Conservation (phyloP, 2,888 invertebrate species). For the Drosophila suboccidentalis region DNA sequence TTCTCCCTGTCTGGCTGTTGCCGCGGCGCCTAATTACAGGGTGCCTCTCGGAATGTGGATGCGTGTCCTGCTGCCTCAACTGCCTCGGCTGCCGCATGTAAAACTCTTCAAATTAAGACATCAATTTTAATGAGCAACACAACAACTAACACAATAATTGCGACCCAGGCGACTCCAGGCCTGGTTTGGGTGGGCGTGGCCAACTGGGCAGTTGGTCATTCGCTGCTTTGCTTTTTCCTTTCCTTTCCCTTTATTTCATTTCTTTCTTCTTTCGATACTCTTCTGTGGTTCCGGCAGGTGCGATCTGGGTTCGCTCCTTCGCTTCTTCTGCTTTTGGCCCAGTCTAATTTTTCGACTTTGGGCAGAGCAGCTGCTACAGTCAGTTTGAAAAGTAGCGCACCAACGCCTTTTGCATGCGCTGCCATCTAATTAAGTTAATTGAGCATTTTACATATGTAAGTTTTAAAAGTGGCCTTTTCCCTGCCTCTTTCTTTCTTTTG, state of each 20-base stretch:
- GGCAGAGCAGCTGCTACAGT: conserved; percentile 47
- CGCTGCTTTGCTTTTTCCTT: conserved; percentile 60
- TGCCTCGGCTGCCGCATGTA: conserved; percentile 55
- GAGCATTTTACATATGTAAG: conserved; percentile 76
- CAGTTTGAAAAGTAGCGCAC: conserved; percentile 67
- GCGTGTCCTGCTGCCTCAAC: conserved; percentile 51
- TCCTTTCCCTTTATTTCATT: conserved; percentile 32
- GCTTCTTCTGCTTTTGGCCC: conserved; percentile 46
- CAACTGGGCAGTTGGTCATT: conserved; percentile 47
- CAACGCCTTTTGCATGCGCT: conserved; percentile 66
- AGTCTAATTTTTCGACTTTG: conserved; percentile 48
- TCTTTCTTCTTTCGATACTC: conserved; percentile 17
- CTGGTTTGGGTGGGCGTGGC: conserved; percentile 57
- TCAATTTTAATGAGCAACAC: conserved; percentile 78
- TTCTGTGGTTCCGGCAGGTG: conserved; percentile 71
- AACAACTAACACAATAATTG: conserved; percentile 77
- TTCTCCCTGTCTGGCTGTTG: conserved; percentile 13
- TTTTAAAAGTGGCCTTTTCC: conserved; percentile 13
- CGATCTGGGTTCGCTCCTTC: conserved; percentile 20
- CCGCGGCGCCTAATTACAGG: conserved; percentile 78
- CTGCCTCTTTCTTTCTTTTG: background rate
- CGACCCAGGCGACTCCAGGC: conserved; percentile 35
- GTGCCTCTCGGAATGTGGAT: conserved; percentile 51
- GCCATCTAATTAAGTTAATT: conserved; percentile 76
- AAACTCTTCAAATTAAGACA: conserved; percentile 77